Base-by-base conservation (phyloP, 35 echinoderm and acorn worm genomes). In the Patiria miniata region DNA sequence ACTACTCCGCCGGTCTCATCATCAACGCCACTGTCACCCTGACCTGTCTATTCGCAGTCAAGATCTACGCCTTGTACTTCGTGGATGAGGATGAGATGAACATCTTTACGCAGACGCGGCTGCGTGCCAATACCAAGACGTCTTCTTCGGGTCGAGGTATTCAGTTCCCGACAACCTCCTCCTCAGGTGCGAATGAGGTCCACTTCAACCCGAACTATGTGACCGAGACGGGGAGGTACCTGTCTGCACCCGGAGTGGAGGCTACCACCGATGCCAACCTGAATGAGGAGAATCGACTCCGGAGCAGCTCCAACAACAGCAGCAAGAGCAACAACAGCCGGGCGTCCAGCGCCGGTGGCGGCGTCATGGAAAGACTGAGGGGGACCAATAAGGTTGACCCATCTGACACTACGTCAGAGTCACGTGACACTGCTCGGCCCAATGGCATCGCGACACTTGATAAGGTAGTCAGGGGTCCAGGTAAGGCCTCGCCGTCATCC, bases 31-130 rank as follows among this genome's bases (percentile, higher is more conserved):
- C 96, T 6, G 93, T 99, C 50, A 84, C 89, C 36, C 52, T 99
- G 50, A 86, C 94, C n/a, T 99, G 96, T 78, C 85, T 99, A 17
- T 99, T 89, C 32, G 85, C 85, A 17, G 86, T 91, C 14, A 99
- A 99, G 80, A 89, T 99, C 40, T 99, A 99, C 87, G 96, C 96
- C 2, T 36, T 99, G 3, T 94, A 99, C 77, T 99, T 99, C 73
- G 89, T 99, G 29, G 92, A 98, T 53, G 92, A 94, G 33, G 79
- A 85, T 44, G 92, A 98, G 52, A 87, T 98, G 79, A 93, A 98
- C 80, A 91, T 93, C 16, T 94, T 94, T 47, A 97, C 95, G 19
- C 92, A 98, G 79, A 91, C 82, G 38, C 73, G 95, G 50, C 86
- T 93, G 17, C 40, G 95, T 0, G 91, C 87, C 33, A 97, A 97